These are phyloP conservation scores for Hemitrygon akajei DNA, from an alignment of 2,797 vertebrate species.

Conservation along the genomic window DNA sequence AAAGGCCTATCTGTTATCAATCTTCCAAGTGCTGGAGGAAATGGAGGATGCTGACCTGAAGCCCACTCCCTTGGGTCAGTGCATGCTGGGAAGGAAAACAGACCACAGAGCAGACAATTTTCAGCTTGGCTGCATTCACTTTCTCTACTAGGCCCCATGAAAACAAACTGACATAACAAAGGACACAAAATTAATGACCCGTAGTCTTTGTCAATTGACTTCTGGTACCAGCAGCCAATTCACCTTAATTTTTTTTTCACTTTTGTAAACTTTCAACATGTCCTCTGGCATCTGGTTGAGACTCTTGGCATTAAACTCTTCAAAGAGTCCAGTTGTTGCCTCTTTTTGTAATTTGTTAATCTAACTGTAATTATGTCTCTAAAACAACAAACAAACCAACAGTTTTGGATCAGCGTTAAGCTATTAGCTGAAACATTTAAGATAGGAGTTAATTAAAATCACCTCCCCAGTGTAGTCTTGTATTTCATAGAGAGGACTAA, in stretches of 20 bases:
- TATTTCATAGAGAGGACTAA: constrained; percentile 15
- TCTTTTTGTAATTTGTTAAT: constrained; percentile 79
- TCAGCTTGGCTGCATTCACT: constrained; percentile 99
- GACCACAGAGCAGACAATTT: constrained; percentile 97
- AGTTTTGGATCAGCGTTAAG: constrained; percentile 27
- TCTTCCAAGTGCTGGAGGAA: constrained; percentile 66
- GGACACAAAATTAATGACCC: constrained; percentile 99
- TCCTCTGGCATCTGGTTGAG: constrained; percentile 72
- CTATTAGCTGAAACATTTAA: constrained; percentile 37
- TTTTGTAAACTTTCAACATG: constrained; percentile 57
- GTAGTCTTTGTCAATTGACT: constrained; percentile 86
- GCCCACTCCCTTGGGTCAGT: constrained; percentile 67
- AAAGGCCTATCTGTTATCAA: constrained; percentile 67
- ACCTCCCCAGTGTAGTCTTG: constrained; percentile 28
- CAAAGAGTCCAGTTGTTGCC: constrained; percentile 59
- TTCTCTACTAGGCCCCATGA: constrained; percentile 83
- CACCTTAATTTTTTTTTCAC: constrained; percentile 62
- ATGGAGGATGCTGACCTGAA: constrained; percentile 55
- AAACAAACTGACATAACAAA: constrained; percentile 99
- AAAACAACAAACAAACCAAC: constrained; percentile 45
- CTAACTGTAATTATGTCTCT: constrained; percentile 57
- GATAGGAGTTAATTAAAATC: constrained; percentile 35
- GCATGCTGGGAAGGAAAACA: constrained; percentile 74
- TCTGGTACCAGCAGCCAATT: constrained; percentile 75
- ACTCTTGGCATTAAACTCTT: constrained; percentile 69